Base-by-base conservation (phyloP, 1,140 invertebrate genomes). In the Zaprionus ornatus region DNA sequence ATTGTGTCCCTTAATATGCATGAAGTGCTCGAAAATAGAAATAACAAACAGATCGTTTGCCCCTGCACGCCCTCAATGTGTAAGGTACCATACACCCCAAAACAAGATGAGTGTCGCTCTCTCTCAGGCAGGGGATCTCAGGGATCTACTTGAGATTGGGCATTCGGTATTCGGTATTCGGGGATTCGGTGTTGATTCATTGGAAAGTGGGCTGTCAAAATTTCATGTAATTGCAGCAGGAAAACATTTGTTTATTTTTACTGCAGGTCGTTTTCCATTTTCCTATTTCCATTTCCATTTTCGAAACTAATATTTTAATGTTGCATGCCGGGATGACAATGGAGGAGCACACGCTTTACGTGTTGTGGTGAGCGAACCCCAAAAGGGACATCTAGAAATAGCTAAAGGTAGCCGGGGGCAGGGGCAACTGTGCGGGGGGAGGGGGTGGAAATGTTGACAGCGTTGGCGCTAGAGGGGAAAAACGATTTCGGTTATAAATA, bases 251-350 rank as follows among this genome's bases (percentile, higher is more conserved):
- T 78, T 78, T 77, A 69, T 77, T 79, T 77, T 79, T 77, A 73
- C 59, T 45, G 25, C 63, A 19, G 32, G n/a, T 52, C 37, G 54
- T 55, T 65, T 69, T 48, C 65, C 50, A 40, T 37, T 37, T 32
- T 42, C 13, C 40, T 19, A 27, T 42, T 64, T 29, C 59, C 25
- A 54, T 25, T 29, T 29, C 13, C 21, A 37, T 59, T 59, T 32
- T 21, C 13, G 75, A 78, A 80, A 80, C 78, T 80, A 80, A 80
- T 78, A 80, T 77, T 78, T 74, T 74, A 78, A 78, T 78, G 75
- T 80, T 66, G 75, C 78, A 65, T 66, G 29, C 48, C 54, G 52
- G 69, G 37, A 69, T 40, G 75, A 67, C 75, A 78, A 66, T 70
- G 69, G 42, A 75, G 29, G 29, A 48, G 12, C 10, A 45, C 15